Evolutionary conservation across 2,113 vertebrate genomes (phyloP).

Genomic region (Paracanthobrama guichenoti): DNA sequence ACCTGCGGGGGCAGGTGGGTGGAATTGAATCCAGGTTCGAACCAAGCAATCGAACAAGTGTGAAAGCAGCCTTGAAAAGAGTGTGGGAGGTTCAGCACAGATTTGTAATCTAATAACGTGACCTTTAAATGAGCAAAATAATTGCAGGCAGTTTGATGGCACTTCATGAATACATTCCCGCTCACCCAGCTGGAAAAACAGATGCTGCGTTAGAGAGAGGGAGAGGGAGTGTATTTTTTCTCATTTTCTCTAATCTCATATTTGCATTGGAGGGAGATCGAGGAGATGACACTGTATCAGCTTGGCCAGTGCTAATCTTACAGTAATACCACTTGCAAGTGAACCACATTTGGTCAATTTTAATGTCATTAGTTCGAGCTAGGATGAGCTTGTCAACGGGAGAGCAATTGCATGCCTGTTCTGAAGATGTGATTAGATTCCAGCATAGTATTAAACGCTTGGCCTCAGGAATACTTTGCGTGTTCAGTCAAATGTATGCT

Average conservation of each 20-base stretch:
- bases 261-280: constrained; percentile 60
- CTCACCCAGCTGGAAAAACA: constrained; percentile 77
- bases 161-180: constrained; percentile 74
- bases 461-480: constrained; percentile 52
- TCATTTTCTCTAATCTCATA: constrained; percentile 68
- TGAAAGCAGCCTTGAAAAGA: neutral
- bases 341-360: constrained; percentile 74
- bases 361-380: constrained; percentile 79
- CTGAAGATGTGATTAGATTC: constrained; percentile 77
- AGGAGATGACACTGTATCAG: constrained; percentile 75
- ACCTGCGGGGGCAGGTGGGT: neutral
- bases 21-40: neutral
- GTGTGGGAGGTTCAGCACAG: constrained; percentile 50
- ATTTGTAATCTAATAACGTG: constrained; percentile 72
- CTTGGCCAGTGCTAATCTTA: constrained; percentile 75
- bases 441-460: constrained; percentile 70
- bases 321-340: constrained; percentile 68
- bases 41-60: neutral
- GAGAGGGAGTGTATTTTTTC: constrained; percentile 5
- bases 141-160: constrained; percentile 65
- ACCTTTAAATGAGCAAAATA: constrained; percentile 75
- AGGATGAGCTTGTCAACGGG: constrained; percentile 78
- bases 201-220: constrained; percentile 66
- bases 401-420: constrained; percentile 74
- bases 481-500: constrained; percentile 6